These are phyloP conservation scores for Dryocosmus kuriphilus DNA, from an alignment of 2,888 invertebrate species.

Conservation along the genomic window DNA sequence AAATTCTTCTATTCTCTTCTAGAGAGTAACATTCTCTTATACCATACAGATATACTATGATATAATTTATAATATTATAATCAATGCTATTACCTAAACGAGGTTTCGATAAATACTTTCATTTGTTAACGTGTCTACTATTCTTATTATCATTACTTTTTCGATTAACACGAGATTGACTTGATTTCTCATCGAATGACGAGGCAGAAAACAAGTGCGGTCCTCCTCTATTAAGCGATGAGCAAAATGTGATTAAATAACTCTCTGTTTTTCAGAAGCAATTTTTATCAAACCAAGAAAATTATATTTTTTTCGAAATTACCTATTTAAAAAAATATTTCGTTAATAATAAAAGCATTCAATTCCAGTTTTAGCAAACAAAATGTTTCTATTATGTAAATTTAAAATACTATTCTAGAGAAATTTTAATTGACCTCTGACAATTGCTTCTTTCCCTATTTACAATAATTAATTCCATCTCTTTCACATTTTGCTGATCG, in stretches of 20 bases:
- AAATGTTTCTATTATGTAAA: not conserved
- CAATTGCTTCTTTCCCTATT: constrained; percentile 14
- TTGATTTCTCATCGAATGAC: constrained; percentile 18
- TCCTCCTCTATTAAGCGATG: constrained; percentile 10
- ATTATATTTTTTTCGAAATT: not conserved
- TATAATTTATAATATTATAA: constrained; percentile 47
- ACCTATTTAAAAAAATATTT: constrained; percentile 2
- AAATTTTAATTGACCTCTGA: not conserved
- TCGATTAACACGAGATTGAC: constrained; percentile 19
- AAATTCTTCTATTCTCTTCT: constrained; percentile 13
- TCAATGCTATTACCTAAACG: constrained; percentile 52
- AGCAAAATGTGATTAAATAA: constrained; percentile 7
- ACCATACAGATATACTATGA: constrained; percentile 38
- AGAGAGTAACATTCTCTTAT: constrained; percentile 41
- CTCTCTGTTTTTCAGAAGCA: constrained; percentile 10
- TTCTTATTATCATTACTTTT: not conserved
- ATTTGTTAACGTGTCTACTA: constrained; percentile 36
- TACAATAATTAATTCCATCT: constrained; percentile 10
- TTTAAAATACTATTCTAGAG: not conserved
- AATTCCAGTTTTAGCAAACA: not conserved
- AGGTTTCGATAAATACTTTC: constrained; percentile 38
- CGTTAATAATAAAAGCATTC: not conserved
- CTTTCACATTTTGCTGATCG: constrained; percentile 3
- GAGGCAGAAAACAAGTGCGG: constrained; percentile 31
- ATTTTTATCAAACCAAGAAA: not conserved